Percentiles rank a stretch among this genome's conserved stretches.
These are phyloP conservation scores for Siphonodentalium dalli DNA, from an alignment of 2,888 invertebrate species.

Conservation along the genomic window DNA sequence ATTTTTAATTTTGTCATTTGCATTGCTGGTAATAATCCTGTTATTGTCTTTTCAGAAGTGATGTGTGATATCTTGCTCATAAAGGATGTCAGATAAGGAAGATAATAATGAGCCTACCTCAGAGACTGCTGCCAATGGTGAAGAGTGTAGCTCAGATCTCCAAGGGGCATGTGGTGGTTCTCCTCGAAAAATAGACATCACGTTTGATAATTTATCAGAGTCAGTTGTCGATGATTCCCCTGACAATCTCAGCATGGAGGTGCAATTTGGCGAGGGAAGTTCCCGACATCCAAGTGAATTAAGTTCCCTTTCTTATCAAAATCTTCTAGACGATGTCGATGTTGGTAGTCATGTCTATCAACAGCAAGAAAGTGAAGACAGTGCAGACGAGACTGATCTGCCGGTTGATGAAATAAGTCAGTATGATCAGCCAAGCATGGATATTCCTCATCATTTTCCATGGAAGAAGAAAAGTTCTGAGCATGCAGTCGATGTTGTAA, in stretches of 20 bases:
- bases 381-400: too few species aligned
- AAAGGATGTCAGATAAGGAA: slow-evolving; percentile 6
- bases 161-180: slow-evolving; percentile 27
- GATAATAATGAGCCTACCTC: background rate
- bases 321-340: slow-evolving; percentile 53
- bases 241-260: slow-evolving; percentile 62
- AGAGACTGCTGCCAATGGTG: slow-evolving; percentile 13
- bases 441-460: background rate
- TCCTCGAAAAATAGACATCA: slow-evolving; percentile 19
- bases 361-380: slow-evolving; percentile 53
- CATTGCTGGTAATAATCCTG: too few species aligned
- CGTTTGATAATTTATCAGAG: slow-evolving; percentile 24
- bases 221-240: slow-evolving; percentile 38
- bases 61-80: too few species aligned
- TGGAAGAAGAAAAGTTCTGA: background rate
- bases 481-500: too few species aligned
- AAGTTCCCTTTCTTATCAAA: slow-evolving; percentile 59
- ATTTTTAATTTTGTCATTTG: too few species aligned
- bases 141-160: too few species aligned
- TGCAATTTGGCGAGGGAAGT: slow-evolving; percentile 60
- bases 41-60: too few species aligned
- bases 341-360: slow-evolving; percentile 37
- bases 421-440: slow-evolving; percentile 1
- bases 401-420: background rate
- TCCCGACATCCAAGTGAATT: slow-evolving; percentile 62